Base-by-base conservation (phyloP, 1,140 invertebrate species). In the Babylonia areolata region DNA sequence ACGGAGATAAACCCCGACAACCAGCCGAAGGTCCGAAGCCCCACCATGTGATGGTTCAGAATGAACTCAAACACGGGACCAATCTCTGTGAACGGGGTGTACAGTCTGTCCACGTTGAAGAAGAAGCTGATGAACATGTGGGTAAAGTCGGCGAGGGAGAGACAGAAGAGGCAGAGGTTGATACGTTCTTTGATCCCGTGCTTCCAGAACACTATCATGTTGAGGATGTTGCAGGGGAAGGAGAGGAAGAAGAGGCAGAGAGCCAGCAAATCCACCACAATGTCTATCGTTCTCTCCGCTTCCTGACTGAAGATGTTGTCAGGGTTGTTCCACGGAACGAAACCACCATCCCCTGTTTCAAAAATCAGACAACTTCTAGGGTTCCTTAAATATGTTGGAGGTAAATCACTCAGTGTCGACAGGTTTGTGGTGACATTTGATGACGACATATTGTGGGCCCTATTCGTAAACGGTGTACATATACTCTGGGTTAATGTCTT, bases 131-230 rank as follows among this genome's bases (percentile, higher is more conserved):
- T 11, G 5, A 73, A 9, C 31, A 73, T 33, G 35, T 35, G 31
- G 35, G 5, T 33, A 35, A 73, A 37, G 31, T 73, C 71, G 71
- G 33, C 35, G 71, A 73, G 35, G 11, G 71, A 73, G 6, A 73
- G 71, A 31, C 33, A 73, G 71, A 73, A 73, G 1, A 73, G 71
- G 35, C 71, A 73, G 71, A 73, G 71, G 71, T 73, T 73, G 71
- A 73, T 35, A 6, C 71, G 71, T 6, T 73, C 71, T 35, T 9
- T 35, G 9, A 73, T 1, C 31, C 71, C 71, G 12, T 73, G 71
- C 71, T 35, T 73, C 71, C 71, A 73, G 31, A 73, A 73, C 71
- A 73, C 71, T 6, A 37, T 15, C 71, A 73, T 73, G 71, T 73
- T 73, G 31, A 73, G 31, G 31, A 33, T 28, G 71, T 73, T 73